These are phyloP conservation scores for Craniophora ligustri DNA, from an alignment of 2,888 invertebrate genomes.

Conservation along the genomic window DNA sequence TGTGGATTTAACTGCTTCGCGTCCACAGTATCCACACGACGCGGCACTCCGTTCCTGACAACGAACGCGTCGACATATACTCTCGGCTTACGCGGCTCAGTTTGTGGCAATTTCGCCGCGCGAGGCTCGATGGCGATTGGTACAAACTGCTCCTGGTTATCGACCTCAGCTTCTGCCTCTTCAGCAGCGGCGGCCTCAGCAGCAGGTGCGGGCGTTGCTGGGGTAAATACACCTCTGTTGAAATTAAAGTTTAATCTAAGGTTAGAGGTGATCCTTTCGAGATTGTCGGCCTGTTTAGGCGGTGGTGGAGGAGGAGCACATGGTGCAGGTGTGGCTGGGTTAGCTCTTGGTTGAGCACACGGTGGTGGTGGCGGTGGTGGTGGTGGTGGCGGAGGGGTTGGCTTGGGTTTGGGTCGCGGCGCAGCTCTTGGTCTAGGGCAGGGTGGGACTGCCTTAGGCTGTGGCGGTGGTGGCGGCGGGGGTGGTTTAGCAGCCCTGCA, in stretches of 20 bases:
- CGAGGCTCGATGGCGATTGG: conserved; percentile 76
- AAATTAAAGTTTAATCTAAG: conserved; percentile 81
- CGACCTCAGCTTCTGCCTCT: conserved; percentile 40
- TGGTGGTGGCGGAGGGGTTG: conserved; percentile 64
- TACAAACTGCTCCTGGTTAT: conserved; percentile 54
- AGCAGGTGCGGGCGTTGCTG: conserved; percentile 30
- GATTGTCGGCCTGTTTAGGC: conserved; percentile 68
- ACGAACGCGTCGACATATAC: conserved; percentile 85
- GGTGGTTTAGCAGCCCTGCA: conserved; percentile 42
- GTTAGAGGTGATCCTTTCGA: conserved; percentile 78
- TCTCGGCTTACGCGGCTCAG: conserved; percentile 72
- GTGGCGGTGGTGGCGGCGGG: conserved; percentile 63
- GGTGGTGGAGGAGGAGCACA: conserved; percentile 69
- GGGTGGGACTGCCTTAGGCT: conserved; percentile 70
- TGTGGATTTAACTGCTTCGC: conserved; percentile 66
- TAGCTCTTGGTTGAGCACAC: conserved; percentile 75
- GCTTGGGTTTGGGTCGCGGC: conserved; percentile 65
- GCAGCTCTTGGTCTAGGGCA: conserved; percentile 76
- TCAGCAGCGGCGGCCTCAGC: conserved; percentile 49
- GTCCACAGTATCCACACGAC: conserved; percentile 76
- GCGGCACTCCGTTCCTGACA: conserved; percentile 79
- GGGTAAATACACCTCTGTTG: conserved; percentile 68
- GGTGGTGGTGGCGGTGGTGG: conserved; percentile 74
- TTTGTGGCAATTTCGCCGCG: conserved; percentile 76
- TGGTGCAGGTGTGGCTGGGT: conserved; percentile 75